Percentiles rank a stretch among this genome's conserved stretches.
These are phyloP conservation scores for Drepanosiphum platanoidis DNA, from an alignment of 2,888 invertebrate genomes.

Conservation along the genomic window DNA sequence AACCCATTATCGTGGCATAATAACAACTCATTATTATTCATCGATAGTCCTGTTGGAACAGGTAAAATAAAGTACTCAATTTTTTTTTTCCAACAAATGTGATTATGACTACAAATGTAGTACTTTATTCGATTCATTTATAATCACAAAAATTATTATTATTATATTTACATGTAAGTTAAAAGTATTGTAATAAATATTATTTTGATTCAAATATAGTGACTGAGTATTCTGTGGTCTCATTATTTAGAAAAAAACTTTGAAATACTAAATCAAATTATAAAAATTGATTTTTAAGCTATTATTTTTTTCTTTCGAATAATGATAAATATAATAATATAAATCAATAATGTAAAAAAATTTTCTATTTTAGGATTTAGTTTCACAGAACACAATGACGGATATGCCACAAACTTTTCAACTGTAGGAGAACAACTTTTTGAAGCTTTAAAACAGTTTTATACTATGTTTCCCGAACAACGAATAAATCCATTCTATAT, in stretches of 20 bases:
- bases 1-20: slow-evolving; percentile 83
- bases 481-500: slow-evolving; percentile 82
- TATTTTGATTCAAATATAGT: too few relatives aligned
- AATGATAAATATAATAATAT: too few relatives aligned
- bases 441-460: slow-evolving; percentile 69
- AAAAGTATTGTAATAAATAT: too few relatives aligned
- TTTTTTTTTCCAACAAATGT: too few relatives aligned
- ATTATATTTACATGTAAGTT: too few relatives aligned
- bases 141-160: too few relatives aligned
- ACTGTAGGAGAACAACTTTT: slow-evolving; percentile 72
- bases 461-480: slow-evolving; percentile 71
- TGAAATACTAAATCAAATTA: too few relatives aligned
- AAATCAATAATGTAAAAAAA: not conserved
- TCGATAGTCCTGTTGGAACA: slow-evolving; percentile 92
- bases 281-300: not conserved
- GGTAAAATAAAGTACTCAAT: slow-evolving; percentile 67
- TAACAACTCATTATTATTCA: slow-evolving; percentile 83
- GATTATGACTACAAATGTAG: too few relatives aligned
- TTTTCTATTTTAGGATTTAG: slow-evolving; percentile 73
- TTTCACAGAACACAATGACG: slow-evolving; percentile 74
- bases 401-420: slow-evolving; percentile 63
- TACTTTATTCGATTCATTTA: too few relatives aligned
- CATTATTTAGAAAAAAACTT: too few relatives aligned
- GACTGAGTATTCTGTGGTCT: too few relatives aligned
- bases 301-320: too few relatives aligned